phyloP scores from a whole-genome alignment of 2,888 invertebrate species.

The Bimastos eiseni region DNA sequence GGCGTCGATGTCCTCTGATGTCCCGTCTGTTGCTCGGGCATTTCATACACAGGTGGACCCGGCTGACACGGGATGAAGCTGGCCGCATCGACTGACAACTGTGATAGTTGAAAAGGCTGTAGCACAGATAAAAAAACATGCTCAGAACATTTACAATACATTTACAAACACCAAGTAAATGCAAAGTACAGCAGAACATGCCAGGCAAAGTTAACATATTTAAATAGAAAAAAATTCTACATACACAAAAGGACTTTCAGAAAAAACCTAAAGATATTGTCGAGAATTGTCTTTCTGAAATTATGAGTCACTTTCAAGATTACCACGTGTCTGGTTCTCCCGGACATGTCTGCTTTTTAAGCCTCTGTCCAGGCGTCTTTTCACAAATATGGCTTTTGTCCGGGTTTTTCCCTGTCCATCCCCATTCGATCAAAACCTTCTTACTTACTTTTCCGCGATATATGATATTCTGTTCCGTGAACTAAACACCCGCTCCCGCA shows the following conservation, averaged over 20 bases:
- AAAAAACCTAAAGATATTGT: not conserved
- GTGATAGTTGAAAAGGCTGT: slow-evolving; percentile 14
- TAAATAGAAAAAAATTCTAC: not conserved
- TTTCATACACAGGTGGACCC: not conserved
- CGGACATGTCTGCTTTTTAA: no score
- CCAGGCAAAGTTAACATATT: no score
- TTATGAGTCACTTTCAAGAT: no score
- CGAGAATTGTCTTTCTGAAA: not conserved
- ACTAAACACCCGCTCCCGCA: no score
- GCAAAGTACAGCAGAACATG: not conserved
- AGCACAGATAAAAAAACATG: not conserved
- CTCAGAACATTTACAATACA: not conserved
- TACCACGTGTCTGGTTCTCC: no score
- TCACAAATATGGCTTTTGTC: no score
- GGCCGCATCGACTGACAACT: slow-evolving; percentile 37
- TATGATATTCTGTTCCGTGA: no score
- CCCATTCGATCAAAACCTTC: no score
- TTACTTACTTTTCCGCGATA: no score
- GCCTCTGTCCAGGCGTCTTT: no score
- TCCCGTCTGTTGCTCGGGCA: not conserved
- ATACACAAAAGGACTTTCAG: not conserved
- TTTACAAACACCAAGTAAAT: not conserved
- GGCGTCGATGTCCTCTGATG: not conserved
- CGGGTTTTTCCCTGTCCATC: no score
- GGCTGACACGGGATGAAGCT: slow-evolving; percentile 35